A percentile compares a stretch with the other conserved stretches of the same genome.
Conservation (phyloP, 1,140 invertebrate species). For the Drosophila lacertosa region DNA sequence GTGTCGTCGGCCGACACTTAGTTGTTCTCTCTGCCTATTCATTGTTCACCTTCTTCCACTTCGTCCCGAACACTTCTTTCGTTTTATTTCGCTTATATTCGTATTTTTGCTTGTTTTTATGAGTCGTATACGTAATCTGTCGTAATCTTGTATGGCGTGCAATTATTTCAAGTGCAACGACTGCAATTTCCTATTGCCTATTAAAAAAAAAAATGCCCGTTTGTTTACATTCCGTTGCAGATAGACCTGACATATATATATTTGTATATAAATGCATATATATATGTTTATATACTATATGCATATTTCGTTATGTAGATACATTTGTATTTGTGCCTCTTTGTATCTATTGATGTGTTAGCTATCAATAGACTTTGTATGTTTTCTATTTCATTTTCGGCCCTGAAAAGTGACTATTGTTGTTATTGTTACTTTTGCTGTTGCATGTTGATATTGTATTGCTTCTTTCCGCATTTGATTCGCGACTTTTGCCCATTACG, state of each 20-base stretch:
- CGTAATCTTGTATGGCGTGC: conserved; percentile 43
- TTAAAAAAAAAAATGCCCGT: conserved; percentile 4
- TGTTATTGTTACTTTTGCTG: conserved; percentile 10
- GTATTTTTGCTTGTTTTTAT: conserved; percentile 24
- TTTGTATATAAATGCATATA: conserved; percentile 5
- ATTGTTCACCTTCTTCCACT: not conserved
- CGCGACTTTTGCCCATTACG: conserved; percentile 46
- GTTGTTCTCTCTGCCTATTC: not conserved
- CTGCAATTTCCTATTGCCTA: conserved; percentile 46
- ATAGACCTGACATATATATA: conserved; percentile 15
- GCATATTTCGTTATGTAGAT: not conserved
- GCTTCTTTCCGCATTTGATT: conserved; percentile 64
- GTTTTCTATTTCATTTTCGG: conserved; percentile 69
- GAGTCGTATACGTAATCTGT: conserved; percentile 49
- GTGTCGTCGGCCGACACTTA: conserved; percentile 36
- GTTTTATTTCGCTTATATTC: conserved; percentile 9
- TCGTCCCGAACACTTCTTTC: not conserved
- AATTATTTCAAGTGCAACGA: conserved; percentile 55
- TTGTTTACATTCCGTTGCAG: conserved; percentile 41
- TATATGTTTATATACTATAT: not conserved
- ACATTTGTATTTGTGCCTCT: conserved; percentile 17
- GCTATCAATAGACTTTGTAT: conserved; percentile 53
- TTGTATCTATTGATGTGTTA: conserved; percentile 11
- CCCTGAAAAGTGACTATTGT: conserved; percentile 41
- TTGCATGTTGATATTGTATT: conserved; percentile 47